A percentile compares a stretch with the other conserved stretches of the same genome.
phyloP scores from a whole-genome alignment of 2,113 vertebrate species.

The cat (Felis catus) region F.catus_Fca126_mat1.0 CM031417.1:63193001-63193500 shows the following conservation, averaged over 20 bases:
- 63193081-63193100: not conserved
- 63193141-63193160: not conserved
- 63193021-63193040: not conserved
- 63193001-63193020: not conserved
- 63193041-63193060: not conserved
- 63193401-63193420: conserved; percentile 75
- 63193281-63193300: conserved; percentile 20
- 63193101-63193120: not conserved
- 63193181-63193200: not conserved
- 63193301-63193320: conserved; percentile 37
- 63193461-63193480: conserved; percentile 63
- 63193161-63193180: not conserved
- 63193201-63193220: not conserved
- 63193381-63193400: conserved; percentile 43
- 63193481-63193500: conserved; percentile 66
- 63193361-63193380: conserved; percentile 55
- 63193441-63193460: conserved; percentile 69
- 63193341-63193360: conserved; percentile 31
- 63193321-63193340: not conserved
- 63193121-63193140: not conserved
- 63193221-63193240: not conserved
- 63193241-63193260: not conserved
- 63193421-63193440: conserved; percentile 77
- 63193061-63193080: not conserved
- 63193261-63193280: conserved; percentile 62